Evolutionary conservation across 2,113 vertebrate genomes (phyloP).

Genomic region (Thalassoma bifasciatum): DNA sequence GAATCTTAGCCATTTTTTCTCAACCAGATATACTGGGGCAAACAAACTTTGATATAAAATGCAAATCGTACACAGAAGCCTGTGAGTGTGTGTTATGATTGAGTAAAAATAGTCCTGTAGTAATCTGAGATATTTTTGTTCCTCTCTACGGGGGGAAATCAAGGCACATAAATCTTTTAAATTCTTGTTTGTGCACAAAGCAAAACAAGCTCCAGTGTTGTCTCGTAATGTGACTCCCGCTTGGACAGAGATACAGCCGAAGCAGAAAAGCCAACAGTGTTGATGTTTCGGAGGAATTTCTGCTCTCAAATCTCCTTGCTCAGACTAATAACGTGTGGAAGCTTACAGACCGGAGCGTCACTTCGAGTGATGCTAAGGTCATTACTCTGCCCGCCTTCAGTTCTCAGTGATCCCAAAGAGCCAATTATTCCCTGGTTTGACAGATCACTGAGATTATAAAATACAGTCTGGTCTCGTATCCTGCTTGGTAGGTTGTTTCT

Average conservation of each 20-base stretch:
- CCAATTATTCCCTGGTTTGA: constrained; percentile 66
- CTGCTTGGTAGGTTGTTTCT: constrained; percentile 58
- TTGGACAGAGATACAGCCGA: not conserved
- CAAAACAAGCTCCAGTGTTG: not conserved
- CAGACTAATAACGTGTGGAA: constrained; percentile 41
- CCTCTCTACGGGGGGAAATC: too few species aligned
- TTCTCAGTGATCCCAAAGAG: constrained; percentile 59
- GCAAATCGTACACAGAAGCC: constrained; percentile 13
- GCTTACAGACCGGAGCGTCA: constrained; percentile 35
- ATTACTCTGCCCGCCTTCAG: constrained; percentile 52
- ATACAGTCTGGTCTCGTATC: constrained; percentile 26
- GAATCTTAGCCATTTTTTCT: too few species aligned
- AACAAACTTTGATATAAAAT: constrained; percentile 22
- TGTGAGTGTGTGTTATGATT: not conserved
- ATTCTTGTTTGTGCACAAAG: not conserved
- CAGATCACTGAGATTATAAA: constrained; percentile 62
- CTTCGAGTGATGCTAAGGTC: constrained; percentile 53
- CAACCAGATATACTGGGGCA: not conserved
- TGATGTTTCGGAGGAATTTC: constrained; percentile 14
- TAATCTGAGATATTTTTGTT: too few species aligned
- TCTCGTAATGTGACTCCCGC: constrained; percentile 7
- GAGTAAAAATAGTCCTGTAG: too few species aligned
- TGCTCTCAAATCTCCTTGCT: constrained; percentile 33
- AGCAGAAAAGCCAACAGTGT: not conserved
- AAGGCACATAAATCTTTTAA: too few species aligned